Conservation (phyloP, 2,888 invertebrate genomes). For the Lacanobia oleracea region DNA sequence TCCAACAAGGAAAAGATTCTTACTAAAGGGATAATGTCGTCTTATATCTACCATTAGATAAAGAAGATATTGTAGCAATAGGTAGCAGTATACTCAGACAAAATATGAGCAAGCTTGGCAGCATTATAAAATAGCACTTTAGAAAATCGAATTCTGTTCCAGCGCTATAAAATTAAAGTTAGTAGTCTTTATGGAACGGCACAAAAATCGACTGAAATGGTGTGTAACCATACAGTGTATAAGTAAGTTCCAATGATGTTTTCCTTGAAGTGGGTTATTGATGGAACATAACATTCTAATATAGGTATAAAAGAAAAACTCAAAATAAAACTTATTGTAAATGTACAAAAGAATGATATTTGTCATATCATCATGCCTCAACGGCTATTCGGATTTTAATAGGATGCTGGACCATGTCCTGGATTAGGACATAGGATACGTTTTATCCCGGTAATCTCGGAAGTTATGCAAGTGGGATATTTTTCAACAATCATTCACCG, state of each 20-base stretch:
- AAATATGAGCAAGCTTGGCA: conserved; percentile 24
- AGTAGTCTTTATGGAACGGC: conserved; percentile 20
- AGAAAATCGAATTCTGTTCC: conserved; percentile 35
- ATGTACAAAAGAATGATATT: too few relatives aligned
- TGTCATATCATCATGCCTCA: too few relatives aligned
- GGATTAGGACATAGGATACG: too few relatives aligned
- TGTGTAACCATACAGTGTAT: background rate
- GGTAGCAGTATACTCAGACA: conserved; percentile 3
- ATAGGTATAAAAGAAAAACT: too few relatives aligned
- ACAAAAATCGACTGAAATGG: background rate
- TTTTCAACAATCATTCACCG: too few relatives aligned
- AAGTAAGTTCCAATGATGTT: background rate
- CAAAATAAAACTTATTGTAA: too few relatives aligned
- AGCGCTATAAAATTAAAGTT: conserved; percentile 35
- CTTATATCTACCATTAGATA: background rate
- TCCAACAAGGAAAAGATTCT: too few relatives aligned
- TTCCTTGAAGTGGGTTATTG: background rate
- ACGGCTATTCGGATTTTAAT: too few relatives aligned
- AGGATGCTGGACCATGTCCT: too few relatives aligned
- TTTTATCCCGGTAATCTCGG: too few relatives aligned
- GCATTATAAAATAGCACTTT: conserved; percentile 46
- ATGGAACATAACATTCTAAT: background rate
- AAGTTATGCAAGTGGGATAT: too few relatives aligned
- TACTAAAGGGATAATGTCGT: background rate
- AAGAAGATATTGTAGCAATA: conserved; percentile 1